Evolutionary conservation across 2,113 vertebrate species (phyloP), one percentile per base, ranked within the genome.

Genomic region (Pica pica): DNA sequence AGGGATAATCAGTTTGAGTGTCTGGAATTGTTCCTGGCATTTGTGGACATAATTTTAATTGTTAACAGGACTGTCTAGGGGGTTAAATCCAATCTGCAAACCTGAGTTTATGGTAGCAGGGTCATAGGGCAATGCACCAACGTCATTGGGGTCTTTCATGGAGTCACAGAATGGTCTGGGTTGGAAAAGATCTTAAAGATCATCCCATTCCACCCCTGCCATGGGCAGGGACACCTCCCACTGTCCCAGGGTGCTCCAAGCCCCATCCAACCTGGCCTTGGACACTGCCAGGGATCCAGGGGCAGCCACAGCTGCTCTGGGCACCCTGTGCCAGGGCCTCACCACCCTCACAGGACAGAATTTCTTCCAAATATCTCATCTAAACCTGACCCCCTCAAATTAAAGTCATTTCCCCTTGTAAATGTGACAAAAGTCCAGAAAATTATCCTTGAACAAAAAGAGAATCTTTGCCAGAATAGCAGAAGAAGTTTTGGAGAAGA

Each of bases 321-420:
- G 44, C 1, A 59, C 6, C 13, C 52, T 82, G 16, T 50, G 27
- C 27, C 44, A 59, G 26, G 3, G 7, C 16, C 39, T 75, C 0
- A 0, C 5, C 31, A 16, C 13, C 16, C 16, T 74, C 10, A 4
- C 7, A 59, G 26, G 3, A 6, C 16, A 3, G 0, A 28, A 30
- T 46, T 67, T 3, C 20, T 30, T 21, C 6, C 28, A 2, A 24
- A n/a, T 10, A 22, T 22, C 53, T 9, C 13, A 67, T 14, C 28
- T 44, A 47, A n/a, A 16, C 28, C 20, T 41, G n/a, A 23, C 3
- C 20, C 22, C 20, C 11, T 60, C 28, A 23, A 89, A 16, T 22
- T 10, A 47, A 68, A 68, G 6, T 11, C 11, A 35, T 46, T 59
- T 35, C 19, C 9, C 23, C 39, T 46, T 31, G 11, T 18, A 37